These are phyloP conservation scores for Endotricha flammealis DNA, from an alignment of 2,888 invertebrate species.

Conservation along the genomic window DNA sequence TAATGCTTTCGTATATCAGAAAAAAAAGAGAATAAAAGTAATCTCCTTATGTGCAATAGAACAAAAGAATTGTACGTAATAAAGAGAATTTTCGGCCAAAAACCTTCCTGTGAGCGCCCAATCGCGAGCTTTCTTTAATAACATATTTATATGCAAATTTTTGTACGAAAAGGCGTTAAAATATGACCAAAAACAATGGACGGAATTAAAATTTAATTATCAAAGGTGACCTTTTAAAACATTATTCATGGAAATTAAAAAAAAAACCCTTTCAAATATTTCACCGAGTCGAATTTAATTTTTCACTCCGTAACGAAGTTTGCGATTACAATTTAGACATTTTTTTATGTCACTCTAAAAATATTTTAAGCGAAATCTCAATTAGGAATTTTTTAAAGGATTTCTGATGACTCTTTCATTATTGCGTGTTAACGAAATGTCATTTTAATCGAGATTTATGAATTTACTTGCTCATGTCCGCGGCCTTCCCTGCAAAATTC, in stretches of 20 bases:
- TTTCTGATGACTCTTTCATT: too few relatives aligned
- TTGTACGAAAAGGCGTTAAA: background rate
- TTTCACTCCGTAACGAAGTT: background rate
- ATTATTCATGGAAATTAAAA: slow-evolving; percentile 1
- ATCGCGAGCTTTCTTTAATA: slow-evolving; percentile 20
- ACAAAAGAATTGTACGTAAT: background rate
- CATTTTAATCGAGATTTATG: too few relatives aligned
- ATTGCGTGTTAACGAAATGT: too few relatives aligned
- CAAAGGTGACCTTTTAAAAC: slow-evolving; percentile 8
- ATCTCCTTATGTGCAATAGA: too few relatives aligned
- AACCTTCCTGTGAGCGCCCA: too few relatives aligned
- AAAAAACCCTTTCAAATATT: background rate
- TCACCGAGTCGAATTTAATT: background rate
- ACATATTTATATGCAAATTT: slow-evolving; percentile 22
- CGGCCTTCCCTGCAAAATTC: too few relatives aligned
- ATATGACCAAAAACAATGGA: slow-evolving; percentile 3
- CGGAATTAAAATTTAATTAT: slow-evolving; percentile 9
- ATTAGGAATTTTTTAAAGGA: too few relatives aligned
- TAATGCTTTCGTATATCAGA: too few relatives aligned
- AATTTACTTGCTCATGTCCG: too few relatives aligned
- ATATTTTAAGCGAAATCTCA: too few relatives aligned
- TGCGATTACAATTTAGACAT: background rate
- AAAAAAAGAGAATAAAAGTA: too few relatives aligned
- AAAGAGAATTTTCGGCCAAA: background rate
- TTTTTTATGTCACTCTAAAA: too few relatives aligned